phyloP scores from a whole-genome alignment of 2,888 invertebrate species.

The Formica aserva region DNA sequence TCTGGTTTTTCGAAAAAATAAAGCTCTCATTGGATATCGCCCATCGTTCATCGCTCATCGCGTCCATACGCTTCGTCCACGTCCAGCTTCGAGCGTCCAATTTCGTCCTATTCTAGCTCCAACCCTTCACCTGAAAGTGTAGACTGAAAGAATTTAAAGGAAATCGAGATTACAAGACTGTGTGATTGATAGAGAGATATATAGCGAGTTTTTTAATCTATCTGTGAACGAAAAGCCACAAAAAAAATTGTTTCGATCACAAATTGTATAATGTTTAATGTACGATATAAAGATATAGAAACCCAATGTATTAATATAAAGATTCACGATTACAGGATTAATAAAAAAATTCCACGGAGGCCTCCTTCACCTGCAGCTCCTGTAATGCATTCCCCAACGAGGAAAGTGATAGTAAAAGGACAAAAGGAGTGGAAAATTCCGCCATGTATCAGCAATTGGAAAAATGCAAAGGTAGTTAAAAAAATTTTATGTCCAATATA shows the following conservation, averaged over 20 bases:
- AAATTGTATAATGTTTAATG: background rate
- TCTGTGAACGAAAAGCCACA: background rate
- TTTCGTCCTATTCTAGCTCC: no score
- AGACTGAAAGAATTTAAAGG: no score
- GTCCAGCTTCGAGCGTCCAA: no score
- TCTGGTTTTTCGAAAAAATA: no score
- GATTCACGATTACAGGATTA: constrained; percentile 89
- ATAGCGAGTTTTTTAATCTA: background rate
- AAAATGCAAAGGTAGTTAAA: constrained; percentile 94
- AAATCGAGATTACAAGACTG: no score
- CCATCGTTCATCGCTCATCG: no score
- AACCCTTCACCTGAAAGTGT: no score
- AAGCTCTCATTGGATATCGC: no score
- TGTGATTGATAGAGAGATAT: no score
- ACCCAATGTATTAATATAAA: background rate
- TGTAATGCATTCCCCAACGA: constrained; percentile 98
- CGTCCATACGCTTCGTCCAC: no score
- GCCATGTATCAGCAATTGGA: constrained; percentile 99
- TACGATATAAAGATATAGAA: background rate
- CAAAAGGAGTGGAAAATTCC: constrained; percentile 99
- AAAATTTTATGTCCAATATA: background rate
- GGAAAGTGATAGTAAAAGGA: constrained; percentile 99
- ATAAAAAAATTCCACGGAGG: constrained; percentile 99
- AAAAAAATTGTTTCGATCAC: background rate
- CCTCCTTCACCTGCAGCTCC: constrained; percentile 99